These are phyloP conservation scores for Polymixis lichenea DNA, from an alignment of 2,888 invertebrate species.

Conservation along the genomic window DNA sequence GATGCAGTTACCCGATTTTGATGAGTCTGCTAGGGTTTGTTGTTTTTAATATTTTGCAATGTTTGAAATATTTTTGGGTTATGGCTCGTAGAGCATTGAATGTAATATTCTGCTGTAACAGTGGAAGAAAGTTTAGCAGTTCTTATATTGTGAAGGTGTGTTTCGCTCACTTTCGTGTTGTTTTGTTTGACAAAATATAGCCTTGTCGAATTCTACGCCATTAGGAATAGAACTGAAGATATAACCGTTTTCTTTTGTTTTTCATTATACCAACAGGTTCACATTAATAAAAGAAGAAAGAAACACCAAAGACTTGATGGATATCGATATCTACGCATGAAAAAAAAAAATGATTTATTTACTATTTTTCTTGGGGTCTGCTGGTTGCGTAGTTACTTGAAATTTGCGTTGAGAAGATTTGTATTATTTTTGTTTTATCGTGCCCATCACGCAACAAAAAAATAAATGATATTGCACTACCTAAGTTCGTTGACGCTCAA, in stretches of 20 bases:
- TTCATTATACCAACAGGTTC: neutral
- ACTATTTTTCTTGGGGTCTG: too few relatives aligned
- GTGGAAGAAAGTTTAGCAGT: neutral
- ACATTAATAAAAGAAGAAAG: too few relatives aligned
- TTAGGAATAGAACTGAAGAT: neutral
- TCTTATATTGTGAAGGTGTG: neutral
- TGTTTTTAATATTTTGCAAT: conserved; percentile 49
- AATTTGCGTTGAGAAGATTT: too few relatives aligned
- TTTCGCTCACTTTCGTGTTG: neutral
- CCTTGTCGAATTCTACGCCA: neutral
- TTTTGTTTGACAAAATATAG: neutral
- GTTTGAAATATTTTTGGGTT: conserved; percentile 21
- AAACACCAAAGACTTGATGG: too few relatives aligned
- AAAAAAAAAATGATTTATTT: too few relatives aligned
- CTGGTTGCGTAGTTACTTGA: too few relatives aligned
- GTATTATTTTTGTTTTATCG: too few relatives aligned
- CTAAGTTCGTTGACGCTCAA: too few relatives aligned
- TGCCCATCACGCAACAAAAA: too few relatives aligned
- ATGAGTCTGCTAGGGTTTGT: conserved; percentile 50
- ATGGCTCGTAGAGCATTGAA: conserved; percentile 14
- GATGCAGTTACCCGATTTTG: conserved; percentile 65
- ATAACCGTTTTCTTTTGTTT: neutral
- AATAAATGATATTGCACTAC: too few relatives aligned
- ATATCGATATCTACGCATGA: too few relatives aligned
- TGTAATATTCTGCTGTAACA: conserved; percentile 7